phyloP scores from a whole-genome alignment of 2,888 invertebrate species.

The Mythimna vitellina region DNA sequence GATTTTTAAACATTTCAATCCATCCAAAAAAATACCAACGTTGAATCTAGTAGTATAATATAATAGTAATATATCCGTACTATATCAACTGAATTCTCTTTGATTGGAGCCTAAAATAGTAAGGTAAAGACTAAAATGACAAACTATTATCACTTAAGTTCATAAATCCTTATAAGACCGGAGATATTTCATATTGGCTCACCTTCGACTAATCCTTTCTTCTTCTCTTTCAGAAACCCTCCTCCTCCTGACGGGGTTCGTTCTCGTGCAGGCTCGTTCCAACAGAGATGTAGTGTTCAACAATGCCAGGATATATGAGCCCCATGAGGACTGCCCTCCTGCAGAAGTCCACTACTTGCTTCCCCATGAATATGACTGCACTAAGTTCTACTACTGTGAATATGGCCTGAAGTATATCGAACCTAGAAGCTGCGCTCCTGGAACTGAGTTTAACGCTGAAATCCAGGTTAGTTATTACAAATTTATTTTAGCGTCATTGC shows the following conservation, averaged over 20 bases:
- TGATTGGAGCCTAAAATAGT: too few relatives aligned
- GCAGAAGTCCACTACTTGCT: slow-evolving; percentile 86
- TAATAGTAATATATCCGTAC: too few relatives aligned
- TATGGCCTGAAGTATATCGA: slow-evolving; percentile 72
- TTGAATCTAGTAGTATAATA: too few relatives aligned
- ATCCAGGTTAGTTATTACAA: slow-evolving; percentile 69
- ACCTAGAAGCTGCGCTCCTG: slow-evolving; percentile 72
- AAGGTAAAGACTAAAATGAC: too few relatives aligned
- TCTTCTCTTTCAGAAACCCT: slow-evolving; percentile 66
- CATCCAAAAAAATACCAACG: too few relatives aligned
- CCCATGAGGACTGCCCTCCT: slow-evolving; percentile 91
- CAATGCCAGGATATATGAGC: slow-evolving; percentile 86
- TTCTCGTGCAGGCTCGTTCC: slow-evolving; percentile 64
- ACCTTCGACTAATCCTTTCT: background rate
- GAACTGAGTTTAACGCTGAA: slow-evolving; percentile 75
- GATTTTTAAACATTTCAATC: too few relatives aligned
- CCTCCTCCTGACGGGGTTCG: slow-evolving; percentile 67
- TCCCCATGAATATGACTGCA: slow-evolving; percentile 82
- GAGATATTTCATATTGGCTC: too few relatives aligned
- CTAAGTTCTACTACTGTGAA: slow-evolving; percentile 84
- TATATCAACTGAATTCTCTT: too few relatives aligned
- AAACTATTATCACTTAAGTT: too few relatives aligned
- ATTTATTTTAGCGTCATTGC: too few relatives aligned
- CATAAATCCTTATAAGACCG: too few relatives aligned
- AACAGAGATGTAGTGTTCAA: background rate